These are phyloP conservation scores for Aptenodytes patagonicus DNA, from an alignment of 2,113 vertebrate genomes.

Conservation along the genomic window DNA sequence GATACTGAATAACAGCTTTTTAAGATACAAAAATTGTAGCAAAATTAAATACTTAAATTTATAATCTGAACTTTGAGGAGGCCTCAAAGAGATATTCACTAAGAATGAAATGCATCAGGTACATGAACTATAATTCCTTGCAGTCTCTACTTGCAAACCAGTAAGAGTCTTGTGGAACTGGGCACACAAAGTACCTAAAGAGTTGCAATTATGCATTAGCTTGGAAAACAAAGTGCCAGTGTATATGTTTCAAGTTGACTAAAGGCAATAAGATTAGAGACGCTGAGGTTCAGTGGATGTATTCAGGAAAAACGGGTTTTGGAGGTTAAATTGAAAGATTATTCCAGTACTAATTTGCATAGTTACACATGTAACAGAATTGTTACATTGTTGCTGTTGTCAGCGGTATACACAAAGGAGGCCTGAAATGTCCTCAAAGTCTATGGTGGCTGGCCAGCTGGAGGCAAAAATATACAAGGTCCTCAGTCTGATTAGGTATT, in stretches of 20 bases:
- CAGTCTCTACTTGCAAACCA: background rate
- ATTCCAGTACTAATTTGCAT: background rate
- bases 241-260: background rate
- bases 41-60: background rate
- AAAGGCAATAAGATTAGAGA: background rate
- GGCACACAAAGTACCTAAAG: background rate
- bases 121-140: background rate
- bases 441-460: background rate
- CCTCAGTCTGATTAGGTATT: background rate
- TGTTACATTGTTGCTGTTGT: background rate
- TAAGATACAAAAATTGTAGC: background rate
- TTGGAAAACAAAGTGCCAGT: background rate
- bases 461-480: background rate
- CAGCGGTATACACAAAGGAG: background rate
- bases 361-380: background rate
- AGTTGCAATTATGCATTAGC: background rate
- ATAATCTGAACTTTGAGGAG: background rate
- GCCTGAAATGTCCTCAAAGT: background rate
- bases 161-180: background rate
- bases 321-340: background rate
- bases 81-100: background rate
- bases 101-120: background rate
- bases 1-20: background rate
- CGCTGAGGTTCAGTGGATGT: background rate
- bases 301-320: background rate